A percentile compares a stretch with the other conserved stretches of the same genome.
These are phyloP conservation scores for Nycticebus coucang DNA, from an alignment of 2,113 vertebrate species.

Conservation along the genomic window DNA sequence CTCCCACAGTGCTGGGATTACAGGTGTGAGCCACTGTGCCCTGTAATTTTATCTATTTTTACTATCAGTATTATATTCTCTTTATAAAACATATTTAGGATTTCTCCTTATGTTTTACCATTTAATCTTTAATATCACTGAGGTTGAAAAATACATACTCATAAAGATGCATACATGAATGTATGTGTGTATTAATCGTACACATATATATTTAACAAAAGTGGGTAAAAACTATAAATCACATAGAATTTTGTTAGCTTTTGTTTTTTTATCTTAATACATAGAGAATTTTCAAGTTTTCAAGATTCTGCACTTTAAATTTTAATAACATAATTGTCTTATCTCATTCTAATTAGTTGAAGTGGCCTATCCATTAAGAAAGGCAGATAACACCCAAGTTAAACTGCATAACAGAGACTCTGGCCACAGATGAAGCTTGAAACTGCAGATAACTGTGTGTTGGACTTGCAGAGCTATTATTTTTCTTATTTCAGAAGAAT, in stretches of 20 bases:
- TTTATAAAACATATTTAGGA: background rate
- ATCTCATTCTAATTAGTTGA: background rate
- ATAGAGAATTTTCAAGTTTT: background rate
- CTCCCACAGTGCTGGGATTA: no score
- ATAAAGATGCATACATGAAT: background rate
- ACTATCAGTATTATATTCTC: background rate
- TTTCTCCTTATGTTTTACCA: background rate
- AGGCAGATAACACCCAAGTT: background rate
- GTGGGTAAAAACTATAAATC: background rate
- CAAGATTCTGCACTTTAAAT: background rate
- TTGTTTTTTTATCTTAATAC: background rate
- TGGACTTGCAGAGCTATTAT: background rate
- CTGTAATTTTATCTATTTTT: background rate
- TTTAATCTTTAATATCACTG: background rate
- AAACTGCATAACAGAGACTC: background rate
- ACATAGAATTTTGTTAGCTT: background rate
- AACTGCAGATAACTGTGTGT: background rate
- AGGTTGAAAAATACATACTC: background rate
- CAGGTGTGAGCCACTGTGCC: no score
- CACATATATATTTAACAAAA: background rate
- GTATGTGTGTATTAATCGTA: background rate
- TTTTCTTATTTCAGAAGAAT: constrained; percentile 40
- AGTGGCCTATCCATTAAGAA: background rate
- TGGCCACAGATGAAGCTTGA: no score
- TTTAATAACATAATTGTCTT: background rate